Percentiles rank a stretch among this genome's conserved stretches.
Evolutionary conservation across 2,113 vertebrate genomes (phyloP).

Genomic region (Seriola rivoliana): DNA sequence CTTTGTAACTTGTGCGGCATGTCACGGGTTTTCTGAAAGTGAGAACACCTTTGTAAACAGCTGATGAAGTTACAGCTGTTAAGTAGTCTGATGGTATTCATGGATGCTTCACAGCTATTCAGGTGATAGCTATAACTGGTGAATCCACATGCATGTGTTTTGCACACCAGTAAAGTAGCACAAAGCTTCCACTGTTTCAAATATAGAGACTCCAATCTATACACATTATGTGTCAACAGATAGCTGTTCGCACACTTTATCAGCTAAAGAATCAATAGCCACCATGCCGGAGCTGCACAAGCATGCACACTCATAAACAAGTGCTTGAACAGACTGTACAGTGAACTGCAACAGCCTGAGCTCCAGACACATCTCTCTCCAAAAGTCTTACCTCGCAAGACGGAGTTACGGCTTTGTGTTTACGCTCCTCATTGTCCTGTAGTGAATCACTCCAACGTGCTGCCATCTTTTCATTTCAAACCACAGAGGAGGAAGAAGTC

Average conservation of each 20-base stretch:
- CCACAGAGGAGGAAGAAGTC: slow-evolving; percentile 85
- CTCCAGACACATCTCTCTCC: not conserved
- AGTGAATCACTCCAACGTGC: slow-evolving; percentile 88
- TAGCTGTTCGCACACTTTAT: too few relatives aligned
- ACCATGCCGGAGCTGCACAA: not conserved
- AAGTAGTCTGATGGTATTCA: not conserved
- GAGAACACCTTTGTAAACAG: slow-evolving; percentile 19
- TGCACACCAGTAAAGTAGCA: not conserved
- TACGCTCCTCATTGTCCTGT: slow-evolving; percentile 87
- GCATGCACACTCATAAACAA: not conserved
- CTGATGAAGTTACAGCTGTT: slow-evolving; percentile 28
- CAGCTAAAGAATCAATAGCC: not conserved
- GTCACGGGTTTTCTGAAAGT: slow-evolving; percentile 34
- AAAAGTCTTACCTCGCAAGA: slow-evolving; percentile 86
- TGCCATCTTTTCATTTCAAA: slow-evolving; percentile 96
- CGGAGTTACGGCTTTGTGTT: slow-evolving; percentile 76
- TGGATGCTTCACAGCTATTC: slow-evolving; percentile 3
- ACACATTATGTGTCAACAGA: not conserved
- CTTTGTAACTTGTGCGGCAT: slow-evolving; percentile 14
- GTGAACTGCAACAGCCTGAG: not conserved
- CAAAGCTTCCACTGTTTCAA: slow-evolving; percentile 38
- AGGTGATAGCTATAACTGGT: slow-evolving; percentile 9
- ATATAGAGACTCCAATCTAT: slow-evolving; percentile 22
- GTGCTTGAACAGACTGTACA: not conserved
- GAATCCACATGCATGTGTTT: slow-evolving; percentile 5